Conservation (phyloP, 2,113 vertebrate species). For the Bungarus multicinctus region DNA sequence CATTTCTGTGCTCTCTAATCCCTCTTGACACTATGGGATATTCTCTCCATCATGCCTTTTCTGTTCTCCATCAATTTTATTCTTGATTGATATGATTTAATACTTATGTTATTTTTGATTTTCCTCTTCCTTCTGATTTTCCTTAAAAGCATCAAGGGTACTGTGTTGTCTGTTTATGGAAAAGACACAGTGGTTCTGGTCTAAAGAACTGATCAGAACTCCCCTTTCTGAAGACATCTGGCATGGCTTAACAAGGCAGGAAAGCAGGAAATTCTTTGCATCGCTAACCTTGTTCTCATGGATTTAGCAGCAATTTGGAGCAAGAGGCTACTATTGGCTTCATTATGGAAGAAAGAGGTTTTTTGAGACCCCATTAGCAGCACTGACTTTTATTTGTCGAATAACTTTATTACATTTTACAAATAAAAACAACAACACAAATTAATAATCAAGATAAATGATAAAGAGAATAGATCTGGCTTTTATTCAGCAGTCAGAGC, state of each 20-base stretch:
- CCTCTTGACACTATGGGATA: not conserved
- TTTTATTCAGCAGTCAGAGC: conserved; percentile 32
- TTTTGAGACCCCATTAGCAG: conserved; percentile 31
- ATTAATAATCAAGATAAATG: not conserved
- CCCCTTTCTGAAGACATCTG: conserved; percentile 35
- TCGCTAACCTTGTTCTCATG: conserved; percentile 56
- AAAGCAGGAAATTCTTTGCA: conserved; percentile 70
- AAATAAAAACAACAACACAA: not conserved
- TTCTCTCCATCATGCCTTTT: not conserved
- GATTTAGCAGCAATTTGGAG: conserved; percentile 53
- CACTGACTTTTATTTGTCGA: conserved; percentile 27
- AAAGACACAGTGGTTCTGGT: conserved; percentile 16
- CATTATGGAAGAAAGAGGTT: conserved; percentile 10
- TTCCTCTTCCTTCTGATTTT: not conserved
- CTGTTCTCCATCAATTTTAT: not conserved
- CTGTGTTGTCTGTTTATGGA: conserved; percentile 26
- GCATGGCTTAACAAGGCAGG: conserved; percentile 36
- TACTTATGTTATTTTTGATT: not conserved
- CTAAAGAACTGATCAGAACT: conserved; percentile 41
- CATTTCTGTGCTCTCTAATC: not conserved
- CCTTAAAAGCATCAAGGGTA: not conserved
- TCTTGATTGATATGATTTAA: conserved; percentile 5
- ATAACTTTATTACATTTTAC: not conserved
- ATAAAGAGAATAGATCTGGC: conserved; percentile 18
- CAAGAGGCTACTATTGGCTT: conserved; percentile 33